Percentiles rank a stretch among this genome's conserved stretches.
Evolutionary conservation across 2,113 vertebrate genomes (phyloP).

Genomic region (Cyprinodon tularosa): DNA sequence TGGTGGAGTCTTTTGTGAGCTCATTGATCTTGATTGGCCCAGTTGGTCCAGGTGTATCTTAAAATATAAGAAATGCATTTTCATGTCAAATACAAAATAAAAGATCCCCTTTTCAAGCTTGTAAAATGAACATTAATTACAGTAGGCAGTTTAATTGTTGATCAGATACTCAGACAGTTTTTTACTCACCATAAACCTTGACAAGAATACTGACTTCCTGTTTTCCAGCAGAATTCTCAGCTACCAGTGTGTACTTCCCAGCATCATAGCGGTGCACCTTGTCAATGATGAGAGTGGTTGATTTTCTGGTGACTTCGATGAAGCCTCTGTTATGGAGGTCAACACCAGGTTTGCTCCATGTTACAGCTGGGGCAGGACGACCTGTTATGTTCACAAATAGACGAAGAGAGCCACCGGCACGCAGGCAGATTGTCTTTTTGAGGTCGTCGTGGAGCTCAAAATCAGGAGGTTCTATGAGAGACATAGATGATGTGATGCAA

Average conservation of each 20-base stretch:
- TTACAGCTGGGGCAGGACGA: slow-evolving; percentile 88
- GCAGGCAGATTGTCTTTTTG: slow-evolving; percentile 92
- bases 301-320: slow-evolving; percentile 89
- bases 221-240: slow-evolving; percentile 95
- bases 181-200: slow-evolving; percentile 92
- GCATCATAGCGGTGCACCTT: slow-evolving; percentile 97
- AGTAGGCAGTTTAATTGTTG: not conserved
- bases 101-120: not conserved
- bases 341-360: slow-evolving; percentile 91
- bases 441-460: slow-evolving; percentile 95
- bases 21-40: slow-evolving; percentile 91
- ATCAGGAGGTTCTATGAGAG: slow-evolving; percentile 90
- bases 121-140: not conserved
- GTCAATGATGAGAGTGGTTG: slow-evolving; percentile 91
- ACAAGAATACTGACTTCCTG: slow-evolving; percentile 93
- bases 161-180: not conserved
- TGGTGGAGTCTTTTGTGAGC: slow-evolving; percentile 88
- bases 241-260: slow-evolving; percentile 92
- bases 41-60: slow-evolving; percentile 96
- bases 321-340: slow-evolving; percentile 91
- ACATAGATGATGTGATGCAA: not conserved
- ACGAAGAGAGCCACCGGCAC: slow-evolving; percentile 90
- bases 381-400: slow-evolving; percentile 89
- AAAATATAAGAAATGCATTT: slow-evolving; percentile 4
- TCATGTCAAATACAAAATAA: not conserved